Base-by-base conservation (phyloP, 2,797 vertebrate species). In the Thamnophis elegans region DNA sequence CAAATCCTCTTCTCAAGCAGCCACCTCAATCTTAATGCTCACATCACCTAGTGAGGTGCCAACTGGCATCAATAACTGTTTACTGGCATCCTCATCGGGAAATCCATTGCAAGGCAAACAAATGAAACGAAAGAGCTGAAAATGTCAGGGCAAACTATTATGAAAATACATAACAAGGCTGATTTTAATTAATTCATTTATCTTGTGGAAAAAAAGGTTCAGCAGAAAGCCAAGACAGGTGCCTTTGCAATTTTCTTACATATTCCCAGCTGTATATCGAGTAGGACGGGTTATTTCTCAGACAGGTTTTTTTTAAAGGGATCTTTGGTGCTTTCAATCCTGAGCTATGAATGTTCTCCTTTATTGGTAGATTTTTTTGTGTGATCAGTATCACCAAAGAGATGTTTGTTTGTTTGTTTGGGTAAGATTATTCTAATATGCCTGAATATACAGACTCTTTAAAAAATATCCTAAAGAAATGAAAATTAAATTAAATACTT, bases 181-280 rank as follows among this genome's bases (percentile, higher is more conserved):
- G 55, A 59, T 54, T 20, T 87, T 82, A 90, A 90, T 90, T 85
- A 54, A 32, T 73, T n/a, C 25, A 8, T 13, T 42, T 14, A 28
- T 28, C 42, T 25, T 13, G 54, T 11, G 0, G 0, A 11, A 0
- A 88, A 25, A 56, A n/a, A 59, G 0, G 1, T 62, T 59, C 68
- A 89, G 51, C 53, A 87, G 0, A 25, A 58, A 94, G 91, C 89
- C 91, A 55, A 6, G 5, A 54, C 10, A 89, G 60, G 58, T 92
- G 28, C 54, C 14, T 92, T 91, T 60, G 87, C 88, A 3, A 32
- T 59, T 65, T 54, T 0, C 25, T 86, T 26, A 32, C 42, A 28
- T 42, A 25, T 1, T 82, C 88, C 14, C 13, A 28, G n/a, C 28
- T 62, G 16, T 0, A 59, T 59, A 42, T 28, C 20, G 18, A 56